Percentiles rank a stretch among this genome's conserved stretches.
These are phyloP conservation scores for Cheilinus undulatus DNA, from an alignment of 2,113 vertebrate species.

Conservation along the genomic window DNA sequence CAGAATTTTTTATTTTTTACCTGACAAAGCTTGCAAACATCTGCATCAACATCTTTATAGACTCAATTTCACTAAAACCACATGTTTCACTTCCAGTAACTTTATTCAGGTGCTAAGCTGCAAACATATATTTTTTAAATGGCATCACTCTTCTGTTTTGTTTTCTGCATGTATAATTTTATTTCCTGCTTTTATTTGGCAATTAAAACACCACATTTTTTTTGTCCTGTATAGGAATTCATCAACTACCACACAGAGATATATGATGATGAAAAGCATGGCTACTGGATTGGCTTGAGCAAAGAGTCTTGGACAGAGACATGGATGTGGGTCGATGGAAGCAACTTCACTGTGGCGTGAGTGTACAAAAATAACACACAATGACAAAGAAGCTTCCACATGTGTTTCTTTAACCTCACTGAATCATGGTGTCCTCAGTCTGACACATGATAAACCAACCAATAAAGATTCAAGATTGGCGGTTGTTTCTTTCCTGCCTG, in stretches of 20 bases:
- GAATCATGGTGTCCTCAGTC: background rate
- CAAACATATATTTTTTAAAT: no score
- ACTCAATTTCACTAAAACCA: background rate
- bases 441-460: background rate
- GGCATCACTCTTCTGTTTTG: no score
- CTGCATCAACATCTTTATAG: background rate
- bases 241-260: constrained; percentile 22
- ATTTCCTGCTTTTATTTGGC: background rate
- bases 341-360: constrained; percentile 43
- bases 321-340: constrained; percentile 57
- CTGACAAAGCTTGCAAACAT: background rate
- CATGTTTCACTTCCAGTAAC: no score
- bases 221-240: constrained; percentile 49
- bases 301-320: rapidly evolving
- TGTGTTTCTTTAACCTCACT: background rate
- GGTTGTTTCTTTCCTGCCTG: background rate
- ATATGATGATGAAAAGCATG: background rate
- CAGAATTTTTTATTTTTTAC: background rate
- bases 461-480: background rate
- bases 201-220: background rate
- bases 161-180: background rate
- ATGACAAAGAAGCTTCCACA: background rate
- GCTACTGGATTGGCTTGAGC: constrained; percentile 71
- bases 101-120: no score
- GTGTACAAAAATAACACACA: background rate